phyloP scores from a whole-genome alignment of 2,888 invertebrate genomes.

The Microctonus aethiopoides region DNA sequence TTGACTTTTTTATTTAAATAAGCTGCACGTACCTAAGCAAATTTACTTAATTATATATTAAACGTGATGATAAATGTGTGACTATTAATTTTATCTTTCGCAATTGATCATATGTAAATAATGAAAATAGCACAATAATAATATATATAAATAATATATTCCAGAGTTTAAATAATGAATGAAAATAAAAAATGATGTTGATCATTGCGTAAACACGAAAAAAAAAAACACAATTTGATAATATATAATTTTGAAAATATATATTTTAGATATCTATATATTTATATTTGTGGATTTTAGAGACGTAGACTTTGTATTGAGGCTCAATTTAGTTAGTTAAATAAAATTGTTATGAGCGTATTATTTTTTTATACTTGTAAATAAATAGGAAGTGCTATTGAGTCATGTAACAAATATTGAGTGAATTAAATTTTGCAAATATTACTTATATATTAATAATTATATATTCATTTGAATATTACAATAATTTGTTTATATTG shows the following conservation, averaged over 20 bases:
- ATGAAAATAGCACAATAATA: constrained; percentile 13
- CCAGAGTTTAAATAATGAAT: not conserved
- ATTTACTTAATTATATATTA: constrained; percentile 33
- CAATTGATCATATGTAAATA: constrained; percentile 4
- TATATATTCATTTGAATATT: not conserved
- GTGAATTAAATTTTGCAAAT: constrained; percentile 34
- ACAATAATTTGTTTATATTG: not conserved
- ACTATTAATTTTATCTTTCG: constrained; percentile 11
- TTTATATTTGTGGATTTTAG: constrained; percentile 35
- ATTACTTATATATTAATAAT: constrained; percentile 37
- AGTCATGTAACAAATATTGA: constrained; percentile 38
- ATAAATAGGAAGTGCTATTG: constrained; percentile 27
- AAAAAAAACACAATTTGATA: constrained; percentile 9
- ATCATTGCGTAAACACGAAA: not conserved
- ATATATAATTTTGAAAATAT: constrained; percentile 36
- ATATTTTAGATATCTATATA: constrained; percentile 30
- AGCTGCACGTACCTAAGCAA: constrained; percentile 46
- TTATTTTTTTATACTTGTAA: constrained; percentile 42
- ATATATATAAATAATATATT: constrained; percentile 27
- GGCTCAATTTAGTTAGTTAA: constrained; percentile 63
- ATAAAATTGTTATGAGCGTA: constrained; percentile 39
- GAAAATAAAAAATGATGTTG: constrained; percentile 9
- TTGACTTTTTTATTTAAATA: constrained; percentile 24
- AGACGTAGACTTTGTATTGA: constrained; percentile 57
- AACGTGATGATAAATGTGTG: constrained; percentile 39